Evolutionary conservation across 1,140 invertebrate genomes (phyloP).

Genomic region (Rhynchophorus ferrugineus): DNA sequence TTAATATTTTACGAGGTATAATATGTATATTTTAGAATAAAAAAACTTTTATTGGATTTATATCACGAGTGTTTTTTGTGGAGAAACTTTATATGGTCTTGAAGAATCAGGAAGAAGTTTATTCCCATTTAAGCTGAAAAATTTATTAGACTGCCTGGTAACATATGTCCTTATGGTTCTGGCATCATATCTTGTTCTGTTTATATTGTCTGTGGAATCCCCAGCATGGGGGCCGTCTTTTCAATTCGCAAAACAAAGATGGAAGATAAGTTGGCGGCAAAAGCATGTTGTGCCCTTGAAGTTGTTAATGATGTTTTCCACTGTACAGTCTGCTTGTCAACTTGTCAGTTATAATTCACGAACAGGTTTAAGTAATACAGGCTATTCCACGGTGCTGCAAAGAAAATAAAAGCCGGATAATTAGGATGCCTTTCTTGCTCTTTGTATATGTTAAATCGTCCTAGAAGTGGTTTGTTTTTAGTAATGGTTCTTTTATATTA

Average conservation of each 20-base stretch:
- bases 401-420: not conserved
- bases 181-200: slow-evolving; percentile 13
- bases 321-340: slow-evolving; percentile 6
- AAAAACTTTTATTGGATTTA: no score
- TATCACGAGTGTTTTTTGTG: no score
- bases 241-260: slow-evolving; percentile 19
- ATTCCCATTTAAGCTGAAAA: no score
- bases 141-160: no score
- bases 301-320: slow-evolving; percentile 23
- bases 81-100: no score
- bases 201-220: slow-evolving; percentile 13
- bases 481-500: no score
- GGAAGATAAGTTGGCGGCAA: slow-evolving; percentile 18
- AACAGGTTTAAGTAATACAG: slow-evolving; percentile 13
- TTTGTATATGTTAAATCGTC: not conserved
- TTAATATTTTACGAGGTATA: no score
- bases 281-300: slow-evolving; percentile 16
- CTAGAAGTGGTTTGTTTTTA: no score
- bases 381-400: slow-evolving; percentile 4
- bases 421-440: not conserved
- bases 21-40: no score
- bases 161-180: slow-evolving; percentile 9
- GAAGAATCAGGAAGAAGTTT: no score
- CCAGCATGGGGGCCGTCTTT: slow-evolving; percentile 10
- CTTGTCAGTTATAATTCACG: slow-evolving; percentile 15